Conservation (phyloP, 2,888 invertebrate genomes). For the Melinaea menophilus region DNA sequence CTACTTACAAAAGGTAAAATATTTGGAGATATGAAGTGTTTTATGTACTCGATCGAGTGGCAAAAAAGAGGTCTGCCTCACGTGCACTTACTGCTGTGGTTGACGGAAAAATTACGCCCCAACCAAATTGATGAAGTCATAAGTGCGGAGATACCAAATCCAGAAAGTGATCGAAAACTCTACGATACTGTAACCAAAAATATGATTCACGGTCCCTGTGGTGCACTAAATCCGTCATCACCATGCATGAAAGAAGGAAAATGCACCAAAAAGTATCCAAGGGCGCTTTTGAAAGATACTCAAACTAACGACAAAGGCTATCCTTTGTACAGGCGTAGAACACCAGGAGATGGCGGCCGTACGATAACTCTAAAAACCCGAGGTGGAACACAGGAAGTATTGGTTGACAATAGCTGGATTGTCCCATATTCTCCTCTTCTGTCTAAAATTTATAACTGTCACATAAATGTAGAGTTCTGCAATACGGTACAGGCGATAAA, state of each 20-base stretch:
- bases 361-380: constrained; percentile 29
- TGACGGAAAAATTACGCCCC: constrained; percentile 26
- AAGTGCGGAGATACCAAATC: too few species aligned
- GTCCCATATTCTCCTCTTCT: constrained; percentile 27
- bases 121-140: constrained; percentile 35
- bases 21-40: constrained; percentile 22
- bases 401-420: constrained; percentile 27
- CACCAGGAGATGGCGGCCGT: constrained; percentile 34
- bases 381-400: constrained; percentile 16
- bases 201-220: constrained; percentile 37
- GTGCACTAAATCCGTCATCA: constrained; percentile 29
- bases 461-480: constrained; percentile 33
- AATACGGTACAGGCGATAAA: constrained; percentile 24
- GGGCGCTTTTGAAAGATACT: constrained; percentile 34
- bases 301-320: constrained; percentile 37
- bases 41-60: constrained; percentile 33
- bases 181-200: constrained; percentile 33
- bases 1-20: constrained; percentile 22
- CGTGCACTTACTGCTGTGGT: constrained; percentile 34
- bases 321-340: constrained; percentile 36
- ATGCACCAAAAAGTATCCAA: constrained; percentile 37
- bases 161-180: constrained; percentile 24
- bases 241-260: constrained; percentile 35
- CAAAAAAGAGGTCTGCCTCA: constrained; percentile 36
- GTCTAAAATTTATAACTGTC: constrained; percentile 11